Evolutionary conservation across 1,140 invertebrate genomes (phyloP), one percentile per base, ranked within the genome.

Genomic region (Orussus abietinus): DNA sequence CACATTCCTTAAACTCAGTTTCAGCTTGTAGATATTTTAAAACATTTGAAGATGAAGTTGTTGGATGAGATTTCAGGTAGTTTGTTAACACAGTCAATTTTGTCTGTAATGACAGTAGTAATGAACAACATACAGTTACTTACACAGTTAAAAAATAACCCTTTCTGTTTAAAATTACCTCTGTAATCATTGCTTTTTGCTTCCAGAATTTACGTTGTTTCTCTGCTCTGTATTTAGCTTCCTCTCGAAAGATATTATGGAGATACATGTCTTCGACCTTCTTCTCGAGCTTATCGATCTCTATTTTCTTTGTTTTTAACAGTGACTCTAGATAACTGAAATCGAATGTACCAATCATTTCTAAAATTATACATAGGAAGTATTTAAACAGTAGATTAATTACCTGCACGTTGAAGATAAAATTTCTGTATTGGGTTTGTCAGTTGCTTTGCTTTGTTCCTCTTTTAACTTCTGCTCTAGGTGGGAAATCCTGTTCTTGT

Each of bases 191-290:
- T 6, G 59, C 52, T 47, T 57, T 57, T 17, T 30, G 41, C 32
- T 44, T 52, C 63, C 64, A 70, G 17, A 56, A 53, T 44, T 42
- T 46, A 4, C 67, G 7, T 45, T 66, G 47, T 38, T 54, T 59
- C 3, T 45, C 35, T 1, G 50, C 13, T 37, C 59, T 49, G 10
- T 49, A 38, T 12, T 65, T 56, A 15, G 40, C 42, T 40, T 67
- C 60, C 32, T 63, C 54, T 13, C 57, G 42, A 10, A 64, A 1
- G 21, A 62, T 47, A 36, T 57, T 53, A 12, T 63, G 42, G 14
- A 58, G 60, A 21, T 54, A 57, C 47, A 59, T 51, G 28, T 49
- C 43, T 38, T 69, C 65, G 10, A 68, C 28, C 31, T 59, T 51
- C 11, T 44, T 38, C n/a, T 45, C 35, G 3, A 68, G 40, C 20